phyloP scores from a whole-genome alignment of 1,140 invertebrate genomes.

The Acromyrmex echinatior region DNA sequence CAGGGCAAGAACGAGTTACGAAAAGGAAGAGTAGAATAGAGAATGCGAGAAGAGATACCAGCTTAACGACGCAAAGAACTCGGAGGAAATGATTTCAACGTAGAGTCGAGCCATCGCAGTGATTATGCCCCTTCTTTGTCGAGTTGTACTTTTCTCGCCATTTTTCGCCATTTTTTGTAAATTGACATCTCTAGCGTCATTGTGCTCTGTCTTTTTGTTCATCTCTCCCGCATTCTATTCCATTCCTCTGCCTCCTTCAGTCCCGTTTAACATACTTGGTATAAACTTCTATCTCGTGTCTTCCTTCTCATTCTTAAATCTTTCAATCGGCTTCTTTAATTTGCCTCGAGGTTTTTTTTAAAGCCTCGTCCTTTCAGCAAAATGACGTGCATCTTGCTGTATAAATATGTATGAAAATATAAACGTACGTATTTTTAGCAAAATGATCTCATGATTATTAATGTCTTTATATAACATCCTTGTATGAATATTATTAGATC shows the following conservation, averaged over 20 bases:
- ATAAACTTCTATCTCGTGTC: background rate
- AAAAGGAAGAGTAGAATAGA: slow-evolving; percentile 45
- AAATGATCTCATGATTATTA: slow-evolving; percentile 54
- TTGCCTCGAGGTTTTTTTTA: background rate
- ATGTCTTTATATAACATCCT: background rate
- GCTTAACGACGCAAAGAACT: slow-evolving; percentile 66
- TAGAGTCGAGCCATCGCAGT: slow-evolving; percentile 49
- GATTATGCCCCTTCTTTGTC: slow-evolving; percentile 61
- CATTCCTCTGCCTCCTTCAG: background rate
- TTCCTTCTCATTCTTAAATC: background rate
- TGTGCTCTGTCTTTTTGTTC: background rate
- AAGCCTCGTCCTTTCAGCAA: background rate
- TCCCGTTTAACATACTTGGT: background rate
- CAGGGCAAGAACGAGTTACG: slow-evolving; percentile 68
- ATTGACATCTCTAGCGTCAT: slow-evolving; percentile 8
- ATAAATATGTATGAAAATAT: slow-evolving; percentile 51
- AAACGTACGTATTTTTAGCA: background rate
- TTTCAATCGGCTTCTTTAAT: slow-evolving; percentile 4
- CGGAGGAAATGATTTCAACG: slow-evolving; percentile 59
- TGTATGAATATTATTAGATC: background rate
- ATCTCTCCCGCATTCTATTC: background rate
- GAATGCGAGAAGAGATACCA: slow-evolving; percentile 5
- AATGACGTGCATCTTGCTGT: background rate
- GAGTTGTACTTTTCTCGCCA: slow-evolving; percentile 38
- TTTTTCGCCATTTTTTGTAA: slow-evolving; percentile 21